These are phyloP conservation scores for Xiphorhynchus erythropygius DNA, from an alignment of 2,797 vertebrate genomes.

Conservation along the genomic window DNA sequence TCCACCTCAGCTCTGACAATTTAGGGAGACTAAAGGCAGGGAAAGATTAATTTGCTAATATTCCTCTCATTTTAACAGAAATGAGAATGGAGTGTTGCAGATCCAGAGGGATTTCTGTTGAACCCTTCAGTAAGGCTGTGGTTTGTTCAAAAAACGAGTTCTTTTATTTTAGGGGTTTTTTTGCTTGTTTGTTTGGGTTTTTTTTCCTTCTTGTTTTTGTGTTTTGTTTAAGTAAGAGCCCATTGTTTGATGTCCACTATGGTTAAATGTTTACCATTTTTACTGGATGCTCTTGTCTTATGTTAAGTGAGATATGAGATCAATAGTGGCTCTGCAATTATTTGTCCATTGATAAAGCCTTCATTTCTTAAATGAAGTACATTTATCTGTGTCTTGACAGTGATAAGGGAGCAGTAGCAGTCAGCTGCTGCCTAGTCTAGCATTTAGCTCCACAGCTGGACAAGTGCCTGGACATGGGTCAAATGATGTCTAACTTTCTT, in stretches of 20 bases:
- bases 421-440: conserved; percentile 27
- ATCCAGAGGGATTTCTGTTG: background rate
- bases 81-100: background rate
- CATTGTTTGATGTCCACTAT: background rate
- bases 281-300: conserved; percentile 33
- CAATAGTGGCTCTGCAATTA: conserved; percentile 81
- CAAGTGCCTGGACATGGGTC: conserved; percentile 75
- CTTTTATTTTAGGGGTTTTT: background rate
- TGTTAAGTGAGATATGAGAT: conserved; percentile 69
- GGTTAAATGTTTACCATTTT: conserved; percentile 47
- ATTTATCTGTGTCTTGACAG: conserved; percentile 66
- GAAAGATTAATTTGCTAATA: background rate
- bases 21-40: background rate
- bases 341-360: conserved; percentile 83
- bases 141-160: background rate
- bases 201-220: background rate
- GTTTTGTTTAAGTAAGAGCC: background rate
- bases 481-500: conserved; percentile 80
- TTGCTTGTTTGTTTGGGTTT: background rate
- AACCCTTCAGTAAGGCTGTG: background rate
- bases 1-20: background rate
- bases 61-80: background rate
- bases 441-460: conserved; percentile 57
- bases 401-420: conserved; percentile 40
- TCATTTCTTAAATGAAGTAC: conserved; percentile 74